Evolutionary conservation across 2,113 vertebrate genomes (phyloP).

Genomic region (Megaceryle torquata): DNA sequence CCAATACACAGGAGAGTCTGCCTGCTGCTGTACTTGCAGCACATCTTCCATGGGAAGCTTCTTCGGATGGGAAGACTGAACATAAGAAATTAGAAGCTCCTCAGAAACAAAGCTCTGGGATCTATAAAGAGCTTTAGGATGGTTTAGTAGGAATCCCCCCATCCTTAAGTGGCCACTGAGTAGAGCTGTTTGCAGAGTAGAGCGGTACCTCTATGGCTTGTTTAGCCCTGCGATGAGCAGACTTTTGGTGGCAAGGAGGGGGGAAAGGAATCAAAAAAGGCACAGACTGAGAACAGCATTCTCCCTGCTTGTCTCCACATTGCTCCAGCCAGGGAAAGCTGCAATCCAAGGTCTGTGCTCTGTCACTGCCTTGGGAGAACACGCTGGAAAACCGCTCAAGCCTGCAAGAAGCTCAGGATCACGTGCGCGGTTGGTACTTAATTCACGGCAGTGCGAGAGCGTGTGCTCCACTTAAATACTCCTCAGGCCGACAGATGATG

Average conservation of each 20-base stretch:
- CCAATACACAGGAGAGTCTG: background rate
- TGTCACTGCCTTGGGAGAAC: background rate
- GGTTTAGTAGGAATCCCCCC: background rate
- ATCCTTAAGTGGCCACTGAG: background rate
- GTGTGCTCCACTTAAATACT: background rate
- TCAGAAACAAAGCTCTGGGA: background rate
- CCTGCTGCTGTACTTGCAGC: background rate
- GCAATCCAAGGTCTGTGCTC: background rate
- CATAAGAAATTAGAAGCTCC: background rate
- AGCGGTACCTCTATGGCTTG: background rate
- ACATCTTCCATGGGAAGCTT: background rate
- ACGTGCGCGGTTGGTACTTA: fast-evolving
- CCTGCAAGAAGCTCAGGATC: background rate
- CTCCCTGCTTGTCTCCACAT: background rate
- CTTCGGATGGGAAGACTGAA: background rate
- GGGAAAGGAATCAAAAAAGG: background rate
- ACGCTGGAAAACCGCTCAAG: background rate
- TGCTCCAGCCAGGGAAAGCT: background rate
- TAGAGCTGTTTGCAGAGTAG: background rate
- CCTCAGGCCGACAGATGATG: background rate
- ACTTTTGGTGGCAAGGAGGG: background rate
- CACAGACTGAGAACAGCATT: background rate
- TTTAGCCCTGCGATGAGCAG: background rate
- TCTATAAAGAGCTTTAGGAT: background rate
- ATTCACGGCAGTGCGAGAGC: background rate